A percentile compares a stretch with the other conserved stretches of the same genome.
phyloP scores from a whole-genome alignment of 2,113 vertebrate genomes.

The Jaculus jaculus region DNA sequence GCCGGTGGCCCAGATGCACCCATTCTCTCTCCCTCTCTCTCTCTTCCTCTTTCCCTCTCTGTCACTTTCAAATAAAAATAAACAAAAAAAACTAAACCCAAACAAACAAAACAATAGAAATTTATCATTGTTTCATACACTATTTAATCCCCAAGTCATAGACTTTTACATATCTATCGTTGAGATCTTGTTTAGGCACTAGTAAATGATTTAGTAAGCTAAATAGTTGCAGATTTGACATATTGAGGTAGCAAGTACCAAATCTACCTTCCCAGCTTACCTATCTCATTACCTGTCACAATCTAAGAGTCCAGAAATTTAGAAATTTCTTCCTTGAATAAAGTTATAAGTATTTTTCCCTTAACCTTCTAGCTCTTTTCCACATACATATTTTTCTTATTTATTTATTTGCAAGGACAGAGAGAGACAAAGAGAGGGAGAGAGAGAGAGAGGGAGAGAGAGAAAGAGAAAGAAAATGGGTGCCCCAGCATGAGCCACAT shows the following conservation, averaged over 20 bases:
- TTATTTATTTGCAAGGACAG: no score
- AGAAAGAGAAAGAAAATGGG: no score
- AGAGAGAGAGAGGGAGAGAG: no score
- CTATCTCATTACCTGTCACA: neutral
- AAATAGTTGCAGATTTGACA: neutral
- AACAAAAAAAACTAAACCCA: neutral
- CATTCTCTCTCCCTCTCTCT: no score
- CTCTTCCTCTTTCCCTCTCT: no score
- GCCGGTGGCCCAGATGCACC: no score
- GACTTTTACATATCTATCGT: conserved; percentile 48
- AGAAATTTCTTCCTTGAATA: neutral
- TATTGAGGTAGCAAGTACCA: neutral
- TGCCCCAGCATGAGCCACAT: no score
- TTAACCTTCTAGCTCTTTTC: neutral
- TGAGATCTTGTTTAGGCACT: neutral
- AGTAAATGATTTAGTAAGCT: neutral
- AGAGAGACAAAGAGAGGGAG: no score
- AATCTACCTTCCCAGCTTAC: neutral
- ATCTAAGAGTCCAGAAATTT: neutral
- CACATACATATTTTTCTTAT: no score
- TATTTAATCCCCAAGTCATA: neutral
- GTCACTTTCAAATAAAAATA: no score
- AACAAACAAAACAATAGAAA: conserved; percentile 1
- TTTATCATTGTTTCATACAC: conserved; percentile 16
- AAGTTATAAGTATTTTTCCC: neutral